A percentile compares a stretch with the other conserved stretches of the same genome.
Evolutionary conservation across 1,140 invertebrate genomes (phyloP).

Genomic region (Drosophila kikkawai): DNA sequence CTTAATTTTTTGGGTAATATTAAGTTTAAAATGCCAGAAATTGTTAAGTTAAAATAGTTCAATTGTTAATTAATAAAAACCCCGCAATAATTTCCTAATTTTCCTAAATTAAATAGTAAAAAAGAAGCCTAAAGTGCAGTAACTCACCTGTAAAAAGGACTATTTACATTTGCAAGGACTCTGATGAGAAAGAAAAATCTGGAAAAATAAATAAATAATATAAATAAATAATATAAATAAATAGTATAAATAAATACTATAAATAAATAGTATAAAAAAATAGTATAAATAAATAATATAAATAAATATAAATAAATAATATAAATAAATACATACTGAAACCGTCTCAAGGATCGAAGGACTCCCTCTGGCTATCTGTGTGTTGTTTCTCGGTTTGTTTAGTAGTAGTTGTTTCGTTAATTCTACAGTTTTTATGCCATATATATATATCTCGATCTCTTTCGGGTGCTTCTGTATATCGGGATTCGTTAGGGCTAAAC

Average conservation of each 20-base stretch:
- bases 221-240: too few relatives aligned
- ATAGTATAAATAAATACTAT: too few relatives aligned
- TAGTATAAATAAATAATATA: too few relatives aligned
- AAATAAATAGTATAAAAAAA: too few relatives aligned
- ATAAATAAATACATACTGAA: not conserved
- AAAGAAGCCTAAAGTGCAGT: not conserved
- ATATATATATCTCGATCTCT: constrained; percentile 19
- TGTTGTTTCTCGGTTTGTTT: constrained; percentile 38
- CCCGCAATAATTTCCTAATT: too few relatives aligned
- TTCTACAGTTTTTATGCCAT: constrained; percentile 12
- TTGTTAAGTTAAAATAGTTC: too few relatives aligned
- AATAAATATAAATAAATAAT: too few relatives aligned
- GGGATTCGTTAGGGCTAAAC: constrained; percentile 43
- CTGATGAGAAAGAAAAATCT: too few relatives aligned
- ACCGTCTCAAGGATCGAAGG: constrained; percentile 26
- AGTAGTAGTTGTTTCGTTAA: constrained; percentile 26
- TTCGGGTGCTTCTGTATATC: constrained; percentile 15
- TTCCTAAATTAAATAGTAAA: not conserved
- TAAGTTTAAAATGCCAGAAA: too few relatives aligned
- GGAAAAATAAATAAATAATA: too few relatives aligned
- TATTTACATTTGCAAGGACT: not conserved
- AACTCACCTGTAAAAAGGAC: not conserved
- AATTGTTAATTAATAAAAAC: too few relatives aligned
- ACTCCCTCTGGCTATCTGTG: constrained; percentile 50
- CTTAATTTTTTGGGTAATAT: too few relatives aligned